These are phyloP conservation scores for Acanthosepion lycidas DNA, from an alignment of 2,888 invertebrate genomes.

Conservation along the genomic window DNA sequence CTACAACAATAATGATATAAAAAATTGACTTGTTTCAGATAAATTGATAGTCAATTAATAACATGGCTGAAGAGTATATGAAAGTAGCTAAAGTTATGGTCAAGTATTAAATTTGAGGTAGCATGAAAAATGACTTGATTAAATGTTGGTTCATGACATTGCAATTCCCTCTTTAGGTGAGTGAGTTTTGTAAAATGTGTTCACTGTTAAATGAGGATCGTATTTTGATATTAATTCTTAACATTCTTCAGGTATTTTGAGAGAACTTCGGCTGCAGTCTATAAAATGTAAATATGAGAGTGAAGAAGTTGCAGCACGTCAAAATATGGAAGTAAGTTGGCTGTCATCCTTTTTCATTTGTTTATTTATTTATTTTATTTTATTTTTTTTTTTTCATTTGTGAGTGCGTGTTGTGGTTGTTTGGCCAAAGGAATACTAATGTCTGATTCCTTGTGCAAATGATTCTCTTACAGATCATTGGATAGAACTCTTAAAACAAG, in stretches of 20 bases:
- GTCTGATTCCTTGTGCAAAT: background rate
- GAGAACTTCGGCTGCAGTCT: constrained; percentile 85
- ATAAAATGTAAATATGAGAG: constrained; percentile 89
- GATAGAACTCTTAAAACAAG: background rate
- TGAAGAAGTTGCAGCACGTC: constrained; percentile 89
- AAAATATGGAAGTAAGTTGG: constrained; percentile 86
- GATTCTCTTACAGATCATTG: constrained; percentile 13
- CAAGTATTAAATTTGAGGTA: too few relatives aligned
- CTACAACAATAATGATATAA: too few relatives aligned
- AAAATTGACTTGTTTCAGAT: too few relatives aligned
- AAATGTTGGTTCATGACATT: too few relatives aligned
- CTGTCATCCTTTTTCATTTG: background rate
- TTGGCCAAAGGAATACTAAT: background rate
- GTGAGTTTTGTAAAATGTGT: background rate
- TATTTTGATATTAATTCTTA: constrained; percentile 35
- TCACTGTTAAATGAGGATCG: background rate
- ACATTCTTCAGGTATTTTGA: constrained; percentile 77
- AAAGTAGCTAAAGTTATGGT: too few relatives aligned
- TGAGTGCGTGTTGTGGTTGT: constrained; percentile 34
- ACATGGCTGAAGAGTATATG: too few relatives aligned
- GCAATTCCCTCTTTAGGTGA: background rate
- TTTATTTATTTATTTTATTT: too few relatives aligned
- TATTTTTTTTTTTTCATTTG: constrained; percentile 37
- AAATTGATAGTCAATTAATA: too few relatives aligned
- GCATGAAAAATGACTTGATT: too few relatives aligned